A percentile compares a stretch with the other conserved stretches of the same genome.
These are phyloP conservation scores for Terebella lapidaria DNA, from an alignment of 2,888 invertebrate species.

Conservation along the genomic window DNA sequence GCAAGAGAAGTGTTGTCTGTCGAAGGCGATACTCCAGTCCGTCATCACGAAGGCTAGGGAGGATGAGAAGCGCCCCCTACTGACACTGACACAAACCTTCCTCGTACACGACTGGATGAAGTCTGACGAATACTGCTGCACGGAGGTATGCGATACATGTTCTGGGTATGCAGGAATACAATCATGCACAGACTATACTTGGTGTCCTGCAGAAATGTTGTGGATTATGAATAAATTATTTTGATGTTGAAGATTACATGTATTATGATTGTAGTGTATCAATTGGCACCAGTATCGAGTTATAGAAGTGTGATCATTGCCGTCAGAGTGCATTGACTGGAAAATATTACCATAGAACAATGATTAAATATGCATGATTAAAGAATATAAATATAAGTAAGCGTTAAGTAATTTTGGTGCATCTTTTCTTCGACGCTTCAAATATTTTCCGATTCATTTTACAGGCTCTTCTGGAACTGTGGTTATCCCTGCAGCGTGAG, in stretches of 20 bases:
- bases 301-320: too few species aligned
- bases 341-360: too few species aligned
- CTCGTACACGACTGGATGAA: constrained; percentile 49
- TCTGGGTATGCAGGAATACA: neutral
- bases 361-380: too few species aligned
- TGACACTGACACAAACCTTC: constrained; percentile 44
- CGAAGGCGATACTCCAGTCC: constrained; percentile 18
- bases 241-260: too few species aligned
- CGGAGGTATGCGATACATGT: constrained; percentile 31
- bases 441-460: neutral
- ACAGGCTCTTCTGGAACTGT: constrained; percentile 17
- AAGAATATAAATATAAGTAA: too few species aligned
- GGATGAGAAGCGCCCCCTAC: constrained; percentile 32
- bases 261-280: too few species aligned
- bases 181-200: neutral
- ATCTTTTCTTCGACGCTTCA: too few species aligned
- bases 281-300: too few species aligned
- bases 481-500: constrained; percentile 16
- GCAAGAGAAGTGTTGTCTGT: constrained; percentile 19
- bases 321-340: too few species aligned
- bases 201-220: too few species aligned
- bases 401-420: too few species aligned
- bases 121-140: constrained; percentile 33
- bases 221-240: too few species aligned
- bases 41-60: constrained; percentile 17